phyloP scores from a whole-genome alignment of 2,113 vertebrate species.

The Leptocoma aspasia region DNA sequence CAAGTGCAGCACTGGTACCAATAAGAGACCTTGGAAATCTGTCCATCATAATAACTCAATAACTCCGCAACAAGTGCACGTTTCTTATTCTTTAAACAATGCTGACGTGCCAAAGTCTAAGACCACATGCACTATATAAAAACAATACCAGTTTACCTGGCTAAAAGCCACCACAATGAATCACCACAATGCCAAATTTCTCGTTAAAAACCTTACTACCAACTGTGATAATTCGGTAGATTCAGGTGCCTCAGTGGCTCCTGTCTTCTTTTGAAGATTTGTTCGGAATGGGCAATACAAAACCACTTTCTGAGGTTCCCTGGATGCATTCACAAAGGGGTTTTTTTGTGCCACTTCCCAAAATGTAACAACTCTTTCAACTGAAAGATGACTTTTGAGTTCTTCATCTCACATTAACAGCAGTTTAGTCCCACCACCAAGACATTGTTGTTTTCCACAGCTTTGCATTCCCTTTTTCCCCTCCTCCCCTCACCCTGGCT shows the following conservation, averaged over 20 bases:
- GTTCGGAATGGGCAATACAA: not conserved
- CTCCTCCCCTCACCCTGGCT: not conserved
- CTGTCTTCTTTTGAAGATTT: not conserved
- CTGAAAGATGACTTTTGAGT: not conserved
- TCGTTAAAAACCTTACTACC: not conserved
- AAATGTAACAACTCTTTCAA: not conserved
- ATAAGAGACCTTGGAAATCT: conserved; percentile 33
- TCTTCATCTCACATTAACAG: not conserved
- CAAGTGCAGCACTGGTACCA: not conserved
- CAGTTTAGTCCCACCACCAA: not conserved
- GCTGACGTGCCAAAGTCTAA: conserved; percentile 55
- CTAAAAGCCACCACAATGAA: conserved; percentile 4
- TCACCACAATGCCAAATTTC: conserved; percentile 11
- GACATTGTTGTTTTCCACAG: not conserved
- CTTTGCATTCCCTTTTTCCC: not conserved
- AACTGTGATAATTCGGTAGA: not conserved
- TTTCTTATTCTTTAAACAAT: conserved; percentile 50
- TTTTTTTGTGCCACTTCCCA: not conserved
- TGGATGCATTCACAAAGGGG: not conserved
- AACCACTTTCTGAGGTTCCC: not conserved
- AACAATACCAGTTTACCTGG: conserved; percentile 58
- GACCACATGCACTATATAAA: conserved; percentile 58
- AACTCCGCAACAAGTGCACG: not conserved
- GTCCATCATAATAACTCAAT: conserved; percentile 4
- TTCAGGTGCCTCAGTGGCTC: not conserved